Conservation (phyloP, 2,113 vertebrate species). For the Triplophysa tibetana region DNA sequence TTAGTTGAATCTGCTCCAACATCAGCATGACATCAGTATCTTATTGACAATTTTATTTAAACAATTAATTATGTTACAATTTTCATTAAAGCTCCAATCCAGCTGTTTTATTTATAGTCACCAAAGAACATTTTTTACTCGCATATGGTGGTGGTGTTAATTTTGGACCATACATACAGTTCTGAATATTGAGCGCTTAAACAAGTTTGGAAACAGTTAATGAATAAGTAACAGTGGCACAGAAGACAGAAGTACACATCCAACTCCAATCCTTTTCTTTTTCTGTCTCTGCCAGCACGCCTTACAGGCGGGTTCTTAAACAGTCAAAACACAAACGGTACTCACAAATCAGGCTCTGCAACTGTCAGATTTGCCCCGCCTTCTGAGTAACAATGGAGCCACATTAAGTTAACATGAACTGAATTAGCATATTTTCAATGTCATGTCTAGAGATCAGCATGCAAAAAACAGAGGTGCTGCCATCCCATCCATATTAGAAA, state of each 20-base stretch:
- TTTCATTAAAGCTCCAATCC: too few relatives aligned
- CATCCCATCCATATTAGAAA: constrained; percentile 34
- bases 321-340: background rate
- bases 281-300: background rate
- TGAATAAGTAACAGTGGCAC: constrained; percentile 11
- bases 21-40: too few relatives aligned
- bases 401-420: constrained; percentile 34
- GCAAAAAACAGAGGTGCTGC: constrained; percentile 15
- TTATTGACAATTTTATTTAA: too few relatives aligned
- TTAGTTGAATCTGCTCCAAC: too few relatives aligned
- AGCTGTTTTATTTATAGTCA: too few relatives aligned
- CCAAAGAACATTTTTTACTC: too few relatives aligned
- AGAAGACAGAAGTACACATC: background rate
- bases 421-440: constrained; percentile 42
- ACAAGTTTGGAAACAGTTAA: background rate
- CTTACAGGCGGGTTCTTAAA: background rate
- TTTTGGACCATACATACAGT: too few relatives aligned
- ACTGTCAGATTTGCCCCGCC: constrained; percentile 20
- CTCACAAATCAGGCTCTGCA: background rate
- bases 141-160: too few relatives aligned
- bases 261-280: background rate
- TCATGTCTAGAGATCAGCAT: constrained; percentile 23
- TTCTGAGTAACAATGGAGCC: constrained; percentile 17
- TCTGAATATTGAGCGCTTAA: too few relatives aligned
- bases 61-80: too few relatives aligned